These are phyloP conservation scores for Montipora sp. DNA, from an alignment of 64 coral and sea anemone genomes.

Conservation along the genomic window DNA sequence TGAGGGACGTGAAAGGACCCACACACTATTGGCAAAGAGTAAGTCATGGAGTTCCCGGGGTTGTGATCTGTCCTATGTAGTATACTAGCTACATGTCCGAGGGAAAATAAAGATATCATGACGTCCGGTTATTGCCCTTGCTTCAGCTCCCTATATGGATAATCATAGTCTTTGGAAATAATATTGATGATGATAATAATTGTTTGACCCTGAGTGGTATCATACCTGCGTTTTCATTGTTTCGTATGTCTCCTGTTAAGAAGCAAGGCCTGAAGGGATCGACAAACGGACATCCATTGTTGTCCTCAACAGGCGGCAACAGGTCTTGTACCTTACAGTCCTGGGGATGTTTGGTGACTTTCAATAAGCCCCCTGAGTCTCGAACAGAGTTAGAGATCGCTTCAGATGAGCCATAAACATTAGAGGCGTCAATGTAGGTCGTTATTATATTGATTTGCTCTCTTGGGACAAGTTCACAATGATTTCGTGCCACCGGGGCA, in stretches of 20 bases:
- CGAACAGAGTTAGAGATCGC: not conserved
- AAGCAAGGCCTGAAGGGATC: conserved; percentile 49
- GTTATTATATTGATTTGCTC: conserved; percentile 60
- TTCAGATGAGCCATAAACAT: conserved; percentile 39
- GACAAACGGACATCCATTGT: not conserved
- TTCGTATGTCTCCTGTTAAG: conserved; percentile 40
- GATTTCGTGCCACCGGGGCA: not conserved
- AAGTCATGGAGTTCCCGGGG: too few relatives aligned
- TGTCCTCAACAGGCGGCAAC: not conserved
- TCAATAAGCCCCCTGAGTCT: conserved; percentile 19
- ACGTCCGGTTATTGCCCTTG: too few relatives aligned
- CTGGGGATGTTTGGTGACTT: not conserved
- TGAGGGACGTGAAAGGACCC: too few relatives aligned
- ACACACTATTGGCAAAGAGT: too few relatives aligned
- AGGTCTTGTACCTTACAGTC: not conserved
- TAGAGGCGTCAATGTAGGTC: conserved; percentile 67
- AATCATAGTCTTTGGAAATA: too few relatives aligned
- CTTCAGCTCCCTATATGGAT: too few relatives aligned
- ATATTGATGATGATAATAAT: too few relatives aligned
- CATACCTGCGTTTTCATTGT: conserved; percentile 58
- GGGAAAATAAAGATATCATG: too few relatives aligned
- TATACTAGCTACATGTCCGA: too few relatives aligned
- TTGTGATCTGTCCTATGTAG: too few relatives aligned
- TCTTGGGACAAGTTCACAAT: not conserved
- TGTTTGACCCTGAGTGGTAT: not conserved